Base-by-base conservation (phyloP, 2,797 vertebrate genomes). In the Chaetodon trifasciatus region DNA sequence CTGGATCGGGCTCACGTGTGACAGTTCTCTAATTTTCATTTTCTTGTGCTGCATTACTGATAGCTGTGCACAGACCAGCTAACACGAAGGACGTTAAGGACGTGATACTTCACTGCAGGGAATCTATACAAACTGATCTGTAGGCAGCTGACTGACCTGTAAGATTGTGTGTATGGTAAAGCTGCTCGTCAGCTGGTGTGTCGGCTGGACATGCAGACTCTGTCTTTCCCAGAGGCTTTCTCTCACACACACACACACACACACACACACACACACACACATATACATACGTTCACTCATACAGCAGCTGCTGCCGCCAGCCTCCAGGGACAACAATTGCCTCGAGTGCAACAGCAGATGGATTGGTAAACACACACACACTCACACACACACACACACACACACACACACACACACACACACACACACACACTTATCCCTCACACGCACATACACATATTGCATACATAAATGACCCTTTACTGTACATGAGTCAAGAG, bases 151-250 rank as follows among this genome's bases (percentile, higher is more conserved):
- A 87, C 62, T 83, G 89, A 92, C 87, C 87, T 89, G 87, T 87
- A 56, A 75, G 87, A 85, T 13, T 81, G 49, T 79, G 67, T 52
- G 62, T 84, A 39, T 42, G 53, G 75, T 83, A 77, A 75, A 72
- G 78, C 84, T 85, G 81, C 88, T 89, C 82, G 66, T 85, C 65
- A 55, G 86, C 92, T 91, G 93, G 92, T 93, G 87, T 83, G 79
- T 86, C 42, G 86, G 75, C 88, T 90, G 90, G 89, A 93, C 87
- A 81, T 84, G 74, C 83, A 78, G 76, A 66, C 74, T 67, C 65
- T 65, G 83, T 70, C 78, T 88, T 57, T 91, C 91, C 91, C 90
- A 82, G 70, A 86, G 81, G 88, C 84, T 60, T 82, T 78, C 79
- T 78, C 65, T 78, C 74, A 84, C 74, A 73, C 72, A 58, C 56